Evolutionary conservation across 2,888 invertebrate species (phyloP), one percentile per base, ranked within the genome.

Genomic region (Pollenia labialis): DNA sequence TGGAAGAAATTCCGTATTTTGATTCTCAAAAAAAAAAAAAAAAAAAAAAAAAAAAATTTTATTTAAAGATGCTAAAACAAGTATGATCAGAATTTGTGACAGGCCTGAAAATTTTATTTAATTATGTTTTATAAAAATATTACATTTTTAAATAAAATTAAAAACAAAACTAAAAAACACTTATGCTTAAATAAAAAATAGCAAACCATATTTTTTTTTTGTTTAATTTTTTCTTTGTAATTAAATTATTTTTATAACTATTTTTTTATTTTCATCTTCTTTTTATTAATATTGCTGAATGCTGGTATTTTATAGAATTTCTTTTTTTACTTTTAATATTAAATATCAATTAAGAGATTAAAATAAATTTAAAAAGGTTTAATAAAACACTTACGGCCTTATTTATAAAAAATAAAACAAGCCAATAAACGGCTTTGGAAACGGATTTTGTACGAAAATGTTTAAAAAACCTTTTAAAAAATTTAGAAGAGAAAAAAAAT

Each of bases 241-340:
- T 56, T 48, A 50, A 69, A 72, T 54, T 64, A 52, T 54, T 74
- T 74, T 81, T 66, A 68, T 68, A 40, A 44, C 52, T 64, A 54
- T 64, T 56, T 74, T 58, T 66, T 40, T 23, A 12, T 18, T 58
- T 79, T 62, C 42, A 14, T 42, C 16, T 40, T 23, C 12, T 54
- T 46, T 79, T 52, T 75, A 54, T 46, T 74, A 79, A 80, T 80
- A 85, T 80, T 80, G 72, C 69, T 85, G 79, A 60, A 80, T 85
- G 79, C 60, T 68, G 71, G n/a, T 62, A 48, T 74, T 74, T 74
- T 48, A 74, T 40, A 50, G 16, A 52, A 23, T 64, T 18, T n/a
- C 46, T 48, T 77, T 60, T 48, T 68, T 54, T 71, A 62, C 71
- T 71, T 71, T 80, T 54, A 62, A 42, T 71, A 74, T 58, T 60